These are phyloP conservation scores for Hyposoter dolosus DNA, from an alignment of 2,888 invertebrate species.

Conservation along the genomic window DNA sequence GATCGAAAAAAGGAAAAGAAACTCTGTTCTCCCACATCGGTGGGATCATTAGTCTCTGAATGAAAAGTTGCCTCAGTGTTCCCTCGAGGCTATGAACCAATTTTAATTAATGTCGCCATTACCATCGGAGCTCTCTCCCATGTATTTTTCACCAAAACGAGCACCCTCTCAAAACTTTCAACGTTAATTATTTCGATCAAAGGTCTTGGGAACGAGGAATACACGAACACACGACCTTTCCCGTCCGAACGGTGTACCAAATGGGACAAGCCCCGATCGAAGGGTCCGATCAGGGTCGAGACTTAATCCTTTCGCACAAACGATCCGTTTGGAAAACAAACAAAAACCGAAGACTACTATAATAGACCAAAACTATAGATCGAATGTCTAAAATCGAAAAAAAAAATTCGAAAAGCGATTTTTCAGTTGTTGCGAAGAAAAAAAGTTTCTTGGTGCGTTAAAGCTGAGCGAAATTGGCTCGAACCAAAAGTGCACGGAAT, in stretches of 20 bases:
- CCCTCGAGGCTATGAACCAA: conserved; percentile 57
- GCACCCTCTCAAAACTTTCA: conserved; percentile 70
- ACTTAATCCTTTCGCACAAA: background rate
- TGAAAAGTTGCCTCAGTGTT: conserved; percentile 39
- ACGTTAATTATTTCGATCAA: conserved; percentile 74
- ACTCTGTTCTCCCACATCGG: conserved; percentile 37
- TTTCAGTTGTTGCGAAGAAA: background rate
- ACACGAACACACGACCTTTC: conserved; percentile 1
- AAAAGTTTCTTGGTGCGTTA: background rate
- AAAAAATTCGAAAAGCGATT: background rate
- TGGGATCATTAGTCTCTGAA: conserved; percentile 53
- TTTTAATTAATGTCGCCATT: conserved; percentile 77
- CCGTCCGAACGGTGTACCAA: conserved; percentile 40
- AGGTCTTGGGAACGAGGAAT: conserved; percentile 43
- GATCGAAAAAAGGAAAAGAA: conserved; percentile 2
- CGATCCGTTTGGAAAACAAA: background rate
- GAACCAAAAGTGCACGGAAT: no score
- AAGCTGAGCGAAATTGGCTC: no score
- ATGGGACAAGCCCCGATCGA: conserved; percentile 27
- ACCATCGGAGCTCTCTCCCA: conserved; percentile 60
- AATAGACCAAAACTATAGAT: background rate
- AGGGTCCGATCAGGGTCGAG: conserved; percentile 30
- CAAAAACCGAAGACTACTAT: background rate
- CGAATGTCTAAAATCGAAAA: background rate
- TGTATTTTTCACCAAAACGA: conserved; percentile 55